Evolutionary conservation across 2,888 invertebrate species (phyloP), one percentile per base, ranked within the genome.

Genomic region (Papilio protenor): DNA sequence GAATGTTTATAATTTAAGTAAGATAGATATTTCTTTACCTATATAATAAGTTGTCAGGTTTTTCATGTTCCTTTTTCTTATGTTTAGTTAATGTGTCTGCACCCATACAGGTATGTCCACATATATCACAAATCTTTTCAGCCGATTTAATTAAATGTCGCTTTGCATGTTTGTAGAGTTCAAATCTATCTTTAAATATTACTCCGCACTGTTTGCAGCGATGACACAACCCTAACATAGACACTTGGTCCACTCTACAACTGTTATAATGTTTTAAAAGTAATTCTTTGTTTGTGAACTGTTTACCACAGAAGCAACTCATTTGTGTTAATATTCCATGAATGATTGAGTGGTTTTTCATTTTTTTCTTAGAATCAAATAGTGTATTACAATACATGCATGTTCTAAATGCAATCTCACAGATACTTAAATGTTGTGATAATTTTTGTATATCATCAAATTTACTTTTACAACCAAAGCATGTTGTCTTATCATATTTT

Each of bases 131-230:
- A 21, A 89, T 84, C 55, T 83, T 89, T 78, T 90, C 87, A 11
- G 90, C 87, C 1, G 87, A 81, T 75, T 91, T 91, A 5, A 89
- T 80, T 6, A 94, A 81, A 84, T 95, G 95, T 6, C 86, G 82
- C 81, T 89, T 92, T 0, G 89, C 94, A 86, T 95, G 95, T 59
- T 86, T 88, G 77, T 92, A 94, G 1, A 95, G 77, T 21, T 88
- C 87, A 59, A 90, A 89, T 78, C 92, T 84, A 49, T 93, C 91
- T 81, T 87, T 89, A 64, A 92, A 95, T 0, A 86, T 87, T 10
- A 89, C 85, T 0, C 90, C 89, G 79, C 95, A 95, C 81, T 92
- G 90, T 77, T 91, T 94, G 82, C 95, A 95, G 11, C 91, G 86
- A 80, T 92, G 94, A 5, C 87, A 83, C 57, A 82, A 85, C 0